Percentiles rank a stretch among this genome's conserved stretches.
These are phyloP conservation scores for Picathartes gymnocephalus DNA, from an alignment of 2,113 vertebrate genomes.

Conservation along the genomic window DNA sequence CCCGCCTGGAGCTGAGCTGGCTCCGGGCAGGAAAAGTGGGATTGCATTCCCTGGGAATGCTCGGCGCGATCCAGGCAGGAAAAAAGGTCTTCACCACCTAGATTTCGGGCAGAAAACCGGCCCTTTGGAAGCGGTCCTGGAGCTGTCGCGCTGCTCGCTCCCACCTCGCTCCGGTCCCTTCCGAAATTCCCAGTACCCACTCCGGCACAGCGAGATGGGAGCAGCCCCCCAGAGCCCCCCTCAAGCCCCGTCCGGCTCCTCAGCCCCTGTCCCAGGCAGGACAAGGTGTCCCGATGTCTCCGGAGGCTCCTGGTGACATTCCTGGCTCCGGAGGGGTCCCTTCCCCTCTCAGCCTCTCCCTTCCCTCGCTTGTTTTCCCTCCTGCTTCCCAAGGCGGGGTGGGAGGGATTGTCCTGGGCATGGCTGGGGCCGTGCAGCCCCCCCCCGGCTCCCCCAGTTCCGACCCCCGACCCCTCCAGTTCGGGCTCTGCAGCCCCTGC, in stretches of 20 bases:
- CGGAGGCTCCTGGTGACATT: not conserved
- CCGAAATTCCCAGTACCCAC: not conserved
- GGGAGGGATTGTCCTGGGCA: not conserved
- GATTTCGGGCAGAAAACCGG: not conserved
- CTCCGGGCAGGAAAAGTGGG: not conserved
- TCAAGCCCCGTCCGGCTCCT: no score
- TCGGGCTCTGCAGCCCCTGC: not conserved
- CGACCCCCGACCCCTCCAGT: not conserved
- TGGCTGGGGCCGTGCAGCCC: not conserved
- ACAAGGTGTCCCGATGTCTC: not conserved
- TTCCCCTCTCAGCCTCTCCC: not conserved
- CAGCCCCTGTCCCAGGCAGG: not conserved
- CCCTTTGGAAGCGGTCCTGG: not conserved
- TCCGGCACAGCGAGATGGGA: rapidly evolving
- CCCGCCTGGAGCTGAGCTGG: not conserved
- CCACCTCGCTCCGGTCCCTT: not conserved
- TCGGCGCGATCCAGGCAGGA: not conserved
- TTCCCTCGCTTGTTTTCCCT: not conserved
- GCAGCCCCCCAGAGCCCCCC: not conserved
- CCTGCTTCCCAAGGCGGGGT: not conserved
- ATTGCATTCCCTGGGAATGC: not conserved
- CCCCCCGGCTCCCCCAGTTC: not conserved
- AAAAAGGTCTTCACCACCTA: not conserved
- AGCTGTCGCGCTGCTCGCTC: not conserved
- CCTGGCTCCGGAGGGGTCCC: not conserved